Conservation (phyloP, 2,888 invertebrate genomes). For the Meghimatium bilineatum region DNA sequence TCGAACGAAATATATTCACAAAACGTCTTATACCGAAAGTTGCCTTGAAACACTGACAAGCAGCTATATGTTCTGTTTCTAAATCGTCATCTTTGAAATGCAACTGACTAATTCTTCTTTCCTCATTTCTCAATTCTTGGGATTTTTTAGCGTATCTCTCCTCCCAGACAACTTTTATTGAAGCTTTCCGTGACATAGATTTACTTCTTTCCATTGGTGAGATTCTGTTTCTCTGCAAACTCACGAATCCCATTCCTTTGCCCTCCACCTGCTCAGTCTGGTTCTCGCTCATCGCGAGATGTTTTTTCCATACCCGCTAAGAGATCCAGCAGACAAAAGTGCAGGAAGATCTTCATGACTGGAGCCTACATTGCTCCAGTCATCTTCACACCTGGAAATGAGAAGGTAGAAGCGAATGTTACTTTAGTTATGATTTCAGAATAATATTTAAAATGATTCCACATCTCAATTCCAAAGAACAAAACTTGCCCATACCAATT, state of each 20-base stretch:
- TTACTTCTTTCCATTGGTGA: constrained; percentile 33
- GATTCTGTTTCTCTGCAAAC: constrained; percentile 4
- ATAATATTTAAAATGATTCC: background rate
- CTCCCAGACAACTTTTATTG: constrained; percentile 37
- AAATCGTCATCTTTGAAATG: background rate
- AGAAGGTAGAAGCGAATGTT: background rate
- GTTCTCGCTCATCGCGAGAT: constrained; percentile 18
- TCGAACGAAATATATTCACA: constrained; percentile 61
- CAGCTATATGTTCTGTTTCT: background rate
- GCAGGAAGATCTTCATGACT: background rate
- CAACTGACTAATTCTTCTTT: constrained; percentile 1
- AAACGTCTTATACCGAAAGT: constrained; percentile 30
- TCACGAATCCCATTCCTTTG: constrained; percentile 27
- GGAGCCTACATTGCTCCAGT: background rate
- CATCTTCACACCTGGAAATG: background rate
- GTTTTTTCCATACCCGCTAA: constrained; percentile 8
- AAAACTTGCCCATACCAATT: no score
- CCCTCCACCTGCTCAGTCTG: background rate
- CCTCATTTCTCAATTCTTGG: constrained; percentile 24
- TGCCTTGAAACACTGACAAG: background rate
- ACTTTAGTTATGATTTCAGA: background rate
- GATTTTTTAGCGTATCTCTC: constrained; percentile 26
- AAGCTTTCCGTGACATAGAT: background rate
- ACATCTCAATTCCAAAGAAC: no score
- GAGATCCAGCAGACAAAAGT: background rate